Conservation (phyloP, 2,797 vertebrate genomes). For the Channa striata region DNA sequence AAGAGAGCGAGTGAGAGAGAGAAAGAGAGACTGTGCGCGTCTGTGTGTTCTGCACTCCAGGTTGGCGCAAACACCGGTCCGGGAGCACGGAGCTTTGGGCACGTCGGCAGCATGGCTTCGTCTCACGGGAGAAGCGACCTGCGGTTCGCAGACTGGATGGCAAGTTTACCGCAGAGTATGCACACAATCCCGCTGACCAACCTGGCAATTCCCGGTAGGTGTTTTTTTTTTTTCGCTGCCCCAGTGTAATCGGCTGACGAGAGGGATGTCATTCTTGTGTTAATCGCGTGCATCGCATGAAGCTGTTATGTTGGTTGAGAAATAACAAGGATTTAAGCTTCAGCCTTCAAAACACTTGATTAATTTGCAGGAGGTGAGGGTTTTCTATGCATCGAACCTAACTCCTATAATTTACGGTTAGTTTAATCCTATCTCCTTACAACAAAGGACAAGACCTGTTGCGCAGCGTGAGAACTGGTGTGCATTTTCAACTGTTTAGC, state of each 20-base stretch:
- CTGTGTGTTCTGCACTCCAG: too few relatives aligned
- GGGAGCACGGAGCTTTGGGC: slow-evolving; percentile 65
- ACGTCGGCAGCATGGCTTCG: slow-evolving; percentile 90
- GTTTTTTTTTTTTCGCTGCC: background rate
- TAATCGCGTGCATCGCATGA: slow-evolving; percentile 14
- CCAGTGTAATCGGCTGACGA: background rate
- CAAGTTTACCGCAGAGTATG: slow-evolving; percentile 92
- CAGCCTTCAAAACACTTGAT: background rate
- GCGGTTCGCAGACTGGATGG: slow-evolving; percentile 96
- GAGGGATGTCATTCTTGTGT: slow-evolving; percentile 6
- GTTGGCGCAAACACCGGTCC: slow-evolving; percentile 72
- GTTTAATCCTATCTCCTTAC: background rate
- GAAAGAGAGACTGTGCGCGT: slow-evolving; percentile 1
- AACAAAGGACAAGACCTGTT: slow-evolving; percentile 79
- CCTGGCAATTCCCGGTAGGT: slow-evolving; percentile 95
- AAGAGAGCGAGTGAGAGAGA: slow-evolving; percentile 3
- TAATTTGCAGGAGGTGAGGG: slow-evolving; percentile 42
- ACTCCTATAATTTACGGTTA: background rate
- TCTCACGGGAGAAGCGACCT: slow-evolving; percentile 93
- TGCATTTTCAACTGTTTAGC: slow-evolving; percentile 27
- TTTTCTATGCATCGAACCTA: slow-evolving; percentile 15
- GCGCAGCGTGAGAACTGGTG: slow-evolving; percentile 64
- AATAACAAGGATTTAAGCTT: background rate
- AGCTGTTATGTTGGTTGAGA: background rate
- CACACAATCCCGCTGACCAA: slow-evolving; percentile 92